Conservation (phyloP, 2,888 invertebrate species). For the Amphipyra berbera region DNA sequence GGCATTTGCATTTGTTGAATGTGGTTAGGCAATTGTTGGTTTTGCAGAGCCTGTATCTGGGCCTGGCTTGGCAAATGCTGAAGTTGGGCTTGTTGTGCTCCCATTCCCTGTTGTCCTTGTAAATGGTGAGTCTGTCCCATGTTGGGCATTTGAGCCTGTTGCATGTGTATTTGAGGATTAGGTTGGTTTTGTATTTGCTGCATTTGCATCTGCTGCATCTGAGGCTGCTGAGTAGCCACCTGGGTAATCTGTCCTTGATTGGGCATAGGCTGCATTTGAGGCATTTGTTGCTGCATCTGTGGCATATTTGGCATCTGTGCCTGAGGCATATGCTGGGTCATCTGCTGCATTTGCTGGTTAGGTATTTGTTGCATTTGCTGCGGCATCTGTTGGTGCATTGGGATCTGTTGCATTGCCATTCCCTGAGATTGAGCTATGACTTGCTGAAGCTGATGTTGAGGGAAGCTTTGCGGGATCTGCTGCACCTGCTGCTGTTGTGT, state of each 20-base stretch:
- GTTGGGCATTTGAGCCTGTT: slow-evolving; percentile 86
- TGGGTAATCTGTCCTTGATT: slow-evolving; percentile 86
- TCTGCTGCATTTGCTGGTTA: slow-evolving; percentile 88
- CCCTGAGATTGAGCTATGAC: slow-evolving; percentile 87
- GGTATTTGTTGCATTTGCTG: slow-evolving; percentile 89
- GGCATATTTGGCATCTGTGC: slow-evolving; percentile 85
- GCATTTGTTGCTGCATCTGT: slow-evolving; percentile 88
- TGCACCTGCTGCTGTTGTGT: slow-evolving; percentile 86
- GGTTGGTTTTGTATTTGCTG: slow-evolving; percentile 87
- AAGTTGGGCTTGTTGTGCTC: slow-evolving; percentile 85
- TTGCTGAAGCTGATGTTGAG: slow-evolving; percentile 88
- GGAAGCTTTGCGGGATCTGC: slow-evolving; percentile 88
- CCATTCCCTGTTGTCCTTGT: slow-evolving; percentile 84
- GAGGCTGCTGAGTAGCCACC: slow-evolving; percentile 84
- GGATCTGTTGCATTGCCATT: slow-evolving; percentile 87
- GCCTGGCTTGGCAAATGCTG: slow-evolving; percentile 87
- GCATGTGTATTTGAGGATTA: slow-evolving; percentile 87
- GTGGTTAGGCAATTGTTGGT: slow-evolving; percentile 89
- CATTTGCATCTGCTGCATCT: slow-evolving; percentile 88
- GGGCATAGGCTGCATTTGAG: slow-evolving; percentile 86
- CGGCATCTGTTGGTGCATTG: slow-evolving; percentile 88
- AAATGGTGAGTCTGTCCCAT: slow-evolving; percentile 85
- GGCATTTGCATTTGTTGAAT: slow-evolving; percentile 89
- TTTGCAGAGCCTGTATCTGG: slow-evolving; percentile 87
- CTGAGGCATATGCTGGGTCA: slow-evolving; percentile 86